These are phyloP conservation scores for Pycnomerus fuliginosus DNA, from an alignment of 2,888 invertebrate genomes.

Conservation along the genomic window DNA sequence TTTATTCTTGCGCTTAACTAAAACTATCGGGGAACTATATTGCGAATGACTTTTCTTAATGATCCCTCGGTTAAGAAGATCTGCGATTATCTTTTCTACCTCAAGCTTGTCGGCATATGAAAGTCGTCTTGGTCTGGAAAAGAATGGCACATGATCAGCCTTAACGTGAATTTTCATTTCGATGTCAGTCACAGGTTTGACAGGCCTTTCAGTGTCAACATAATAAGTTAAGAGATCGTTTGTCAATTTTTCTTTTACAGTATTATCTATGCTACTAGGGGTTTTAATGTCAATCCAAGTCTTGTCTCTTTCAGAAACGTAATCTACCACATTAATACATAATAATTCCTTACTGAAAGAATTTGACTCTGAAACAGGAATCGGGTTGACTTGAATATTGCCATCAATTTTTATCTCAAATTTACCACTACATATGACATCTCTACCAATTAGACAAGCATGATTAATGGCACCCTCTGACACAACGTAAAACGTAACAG, in stretches of 20 bases:
- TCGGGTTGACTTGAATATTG: background rate
- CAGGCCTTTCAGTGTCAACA: background rate
- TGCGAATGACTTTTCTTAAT: slow-evolving; percentile 8
- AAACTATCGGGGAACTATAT: slow-evolving; percentile 8
- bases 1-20: slow-evolving; percentile 10
- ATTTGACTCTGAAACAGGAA: no score
- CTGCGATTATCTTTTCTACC: slow-evolving; percentile 1
- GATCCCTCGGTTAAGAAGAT: slow-evolving; percentile 1
- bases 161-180: background rate
- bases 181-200: background rate
- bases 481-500: slow-evolving; percentile 6
- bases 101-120: background rate
- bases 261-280: background rate
- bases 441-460: slow-evolving; percentile 6
- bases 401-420: background rate
- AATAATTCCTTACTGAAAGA: background rate
- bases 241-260: background rate
- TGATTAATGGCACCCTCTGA: slow-evolving; percentile 3
- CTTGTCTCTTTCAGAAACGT: background rate
- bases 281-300: background rate
- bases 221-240: background rate
- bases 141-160: background rate
- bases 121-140: background rate
- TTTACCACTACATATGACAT: slow-evolving; percentile 1
- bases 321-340: background rate